Evolutionary conservation across 1,140 invertebrate genomes (phyloP).

Genomic region (Idris sp.): DNA sequence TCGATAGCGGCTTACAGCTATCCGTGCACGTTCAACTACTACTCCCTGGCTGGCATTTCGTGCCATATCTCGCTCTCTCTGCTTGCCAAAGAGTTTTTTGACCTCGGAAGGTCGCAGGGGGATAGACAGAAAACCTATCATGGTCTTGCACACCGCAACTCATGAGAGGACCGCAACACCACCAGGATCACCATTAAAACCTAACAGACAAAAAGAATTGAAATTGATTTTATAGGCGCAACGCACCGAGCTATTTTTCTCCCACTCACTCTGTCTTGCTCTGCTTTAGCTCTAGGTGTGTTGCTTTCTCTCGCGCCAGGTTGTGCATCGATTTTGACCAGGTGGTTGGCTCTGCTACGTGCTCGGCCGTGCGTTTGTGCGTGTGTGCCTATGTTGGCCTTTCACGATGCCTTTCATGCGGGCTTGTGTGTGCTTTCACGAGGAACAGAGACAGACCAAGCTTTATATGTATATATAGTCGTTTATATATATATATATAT

Average conservation of each 20-base stretch:
- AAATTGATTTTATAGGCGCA: conserved; percentile 56
- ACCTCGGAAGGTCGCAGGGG: conserved; percentile 58
- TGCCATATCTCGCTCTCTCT: conserved; percentile 61
- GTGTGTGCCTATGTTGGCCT: conserved; percentile 44
- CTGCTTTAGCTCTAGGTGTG: conserved; percentile 11
- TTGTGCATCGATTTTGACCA: conserved; percentile 60
- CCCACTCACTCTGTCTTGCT: conserved; percentile 8
- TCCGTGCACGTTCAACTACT: conserved; percentile 71
- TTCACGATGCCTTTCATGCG: conserved; percentile 42
- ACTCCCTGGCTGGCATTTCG: conserved; percentile 68
- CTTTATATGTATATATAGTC: no score
- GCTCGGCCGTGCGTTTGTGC: conserved; percentile 52
- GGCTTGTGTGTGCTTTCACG: conserved; percentile 34
- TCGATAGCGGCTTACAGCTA: conserved; percentile 76
- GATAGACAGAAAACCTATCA: conserved; percentile 33
- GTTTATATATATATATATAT: no score
- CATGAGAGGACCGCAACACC: conserved; percentile 18
- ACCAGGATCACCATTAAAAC: no score
- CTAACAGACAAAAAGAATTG: conserved; percentile 40
- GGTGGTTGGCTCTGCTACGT: conserved; percentile 55
- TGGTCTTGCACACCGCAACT: conserved; percentile 47
- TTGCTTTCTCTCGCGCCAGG: conserved; percentile 28
- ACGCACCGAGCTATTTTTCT: conserved; percentile 16
- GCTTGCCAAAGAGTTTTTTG: conserved; percentile 65
- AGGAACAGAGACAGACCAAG: conserved; percentile 36